Evolutionary conservation across 2,797 vertebrate species (phyloP).

Genomic region (Percopsis omiscomaycus): DNA sequence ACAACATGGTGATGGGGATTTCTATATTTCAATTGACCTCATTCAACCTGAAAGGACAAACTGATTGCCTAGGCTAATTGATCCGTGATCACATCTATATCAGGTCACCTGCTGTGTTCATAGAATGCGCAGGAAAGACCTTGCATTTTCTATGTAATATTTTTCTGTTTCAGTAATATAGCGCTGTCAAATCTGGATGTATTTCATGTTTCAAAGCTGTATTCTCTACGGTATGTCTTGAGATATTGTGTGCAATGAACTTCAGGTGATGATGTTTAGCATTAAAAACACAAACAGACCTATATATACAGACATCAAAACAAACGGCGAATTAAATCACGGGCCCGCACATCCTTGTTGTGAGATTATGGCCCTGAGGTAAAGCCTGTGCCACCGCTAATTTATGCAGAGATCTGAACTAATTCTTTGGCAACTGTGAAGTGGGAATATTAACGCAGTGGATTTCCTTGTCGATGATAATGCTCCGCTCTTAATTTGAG

Average conservation of each 20-base stretch:
- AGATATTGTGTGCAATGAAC: constrained; percentile 48
- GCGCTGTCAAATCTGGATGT: too few species aligned
- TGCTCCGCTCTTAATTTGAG: constrained; percentile 75
- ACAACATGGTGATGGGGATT: too few species aligned
- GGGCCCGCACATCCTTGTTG: constrained; percentile 60
- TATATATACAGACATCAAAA: constrained; percentile 44
- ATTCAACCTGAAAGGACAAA: too few species aligned
- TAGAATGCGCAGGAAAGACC: too few species aligned
- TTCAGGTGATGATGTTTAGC: constrained; percentile 66
- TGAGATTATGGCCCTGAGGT: constrained; percentile 71
- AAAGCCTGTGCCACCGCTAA: constrained; percentile 72
- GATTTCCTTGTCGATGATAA: constrained; percentile 78
- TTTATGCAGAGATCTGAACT: constrained; percentile 78
- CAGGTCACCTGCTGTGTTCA: too few species aligned
- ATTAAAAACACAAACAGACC: background rate
- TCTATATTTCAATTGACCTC: too few species aligned
- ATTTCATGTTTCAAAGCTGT: too few species aligned
- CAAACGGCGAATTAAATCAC: constrained; percentile 66
- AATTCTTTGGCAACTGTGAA: constrained; percentile 78
- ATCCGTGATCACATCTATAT: too few species aligned
- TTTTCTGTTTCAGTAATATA: too few species aligned
- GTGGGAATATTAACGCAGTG: constrained; percentile 76
- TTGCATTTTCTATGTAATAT: too few species aligned
- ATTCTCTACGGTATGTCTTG: constrained; percentile 27
- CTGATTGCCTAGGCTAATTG: too few species aligned